Evolutionary conservation across 2,888 invertebrate species (phyloP).

Genomic region (Polydrusus pterygomalis): DNA sequence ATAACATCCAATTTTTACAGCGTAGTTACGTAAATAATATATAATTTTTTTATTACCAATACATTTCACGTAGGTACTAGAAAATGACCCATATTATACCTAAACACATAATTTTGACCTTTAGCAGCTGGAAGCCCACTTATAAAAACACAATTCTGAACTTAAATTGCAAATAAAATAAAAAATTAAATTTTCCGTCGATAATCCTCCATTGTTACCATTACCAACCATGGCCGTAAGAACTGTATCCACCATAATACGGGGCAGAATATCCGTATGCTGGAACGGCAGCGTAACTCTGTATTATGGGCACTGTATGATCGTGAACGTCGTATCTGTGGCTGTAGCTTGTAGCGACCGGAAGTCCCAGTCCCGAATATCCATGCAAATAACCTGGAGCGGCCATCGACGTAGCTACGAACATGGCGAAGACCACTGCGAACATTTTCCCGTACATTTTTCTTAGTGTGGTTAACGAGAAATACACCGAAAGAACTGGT

Average conservation of each 20-base stretch:
- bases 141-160: background rate
- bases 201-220: conserved; percentile 17
- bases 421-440: conserved; percentile 4
- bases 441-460: conserved; percentile 30
- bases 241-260: conserved; percentile 26
- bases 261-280: conserved; percentile 31
- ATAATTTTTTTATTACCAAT: no score
- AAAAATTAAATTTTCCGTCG: background rate
- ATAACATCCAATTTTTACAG: background rate
- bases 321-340: conserved; percentile 46
- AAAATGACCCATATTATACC: no score
- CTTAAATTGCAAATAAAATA: background rate
- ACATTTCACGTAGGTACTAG: no score
- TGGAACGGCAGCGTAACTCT: conserved; percentile 40
- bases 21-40: no score
- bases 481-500: background rate
- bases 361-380: conserved; percentile 19
- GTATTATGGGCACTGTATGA: conserved; percentile 46
- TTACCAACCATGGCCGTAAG: conserved; percentile 41
- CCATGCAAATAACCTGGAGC: conserved; percentile 42
- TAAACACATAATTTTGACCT: no score
- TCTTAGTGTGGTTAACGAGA: background rate
- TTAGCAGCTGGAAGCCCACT: no score
- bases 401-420: conserved; percentile 10
- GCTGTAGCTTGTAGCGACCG: conserved; percentile 53